phyloP scores from a whole-genome alignment of 2,113 vertebrate genomes.

The Reinhardtius hippoglossoides region DNA sequence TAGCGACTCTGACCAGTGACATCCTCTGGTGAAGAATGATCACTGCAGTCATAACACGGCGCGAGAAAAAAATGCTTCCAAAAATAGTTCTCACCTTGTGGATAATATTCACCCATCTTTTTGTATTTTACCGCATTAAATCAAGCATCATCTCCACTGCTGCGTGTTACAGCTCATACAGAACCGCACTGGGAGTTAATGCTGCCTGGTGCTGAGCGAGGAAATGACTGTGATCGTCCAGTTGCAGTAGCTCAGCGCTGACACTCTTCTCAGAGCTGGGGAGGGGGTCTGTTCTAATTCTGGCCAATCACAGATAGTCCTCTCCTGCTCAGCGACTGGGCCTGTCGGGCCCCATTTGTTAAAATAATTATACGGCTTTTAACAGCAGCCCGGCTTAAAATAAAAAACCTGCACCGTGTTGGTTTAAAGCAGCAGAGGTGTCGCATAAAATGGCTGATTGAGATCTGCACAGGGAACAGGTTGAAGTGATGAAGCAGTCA shows the following conservation, averaged over 20 bases:
- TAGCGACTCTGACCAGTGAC: constrained; percentile 52
- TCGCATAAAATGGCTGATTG: constrained; percentile 30
- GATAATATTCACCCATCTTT: constrained; percentile 42
- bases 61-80: constrained; percentile 52
- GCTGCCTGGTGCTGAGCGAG: neutral
- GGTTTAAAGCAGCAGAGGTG: constrained; percentile 47
- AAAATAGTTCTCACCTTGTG: constrained; percentile 75
- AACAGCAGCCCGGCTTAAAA: constrained; percentile 53
- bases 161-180: neutral
- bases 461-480: neutral
- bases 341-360: constrained; percentile 65
- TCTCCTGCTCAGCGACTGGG: constrained; percentile 45
- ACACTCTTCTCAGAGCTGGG: constrained; percentile 18
- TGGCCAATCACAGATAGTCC: constrained; percentile 53
- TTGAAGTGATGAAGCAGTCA: neutral
- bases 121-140: constrained; percentile 2
- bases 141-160: neutral
- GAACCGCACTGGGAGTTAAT: neutral
- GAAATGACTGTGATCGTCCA: constrained; percentile 17
- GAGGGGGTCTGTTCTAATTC: constrained; percentile 60
- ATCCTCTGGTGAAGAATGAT: constrained; percentile 57
- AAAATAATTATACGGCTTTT: constrained; percentile 69
- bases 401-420: constrained; percentile 38
- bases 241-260: neutral
- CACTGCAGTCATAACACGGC: constrained; percentile 53